Evolutionary conservation across 2,113 vertebrate species (phyloP).

Genomic region (Pantherophis guttatus): DNA sequence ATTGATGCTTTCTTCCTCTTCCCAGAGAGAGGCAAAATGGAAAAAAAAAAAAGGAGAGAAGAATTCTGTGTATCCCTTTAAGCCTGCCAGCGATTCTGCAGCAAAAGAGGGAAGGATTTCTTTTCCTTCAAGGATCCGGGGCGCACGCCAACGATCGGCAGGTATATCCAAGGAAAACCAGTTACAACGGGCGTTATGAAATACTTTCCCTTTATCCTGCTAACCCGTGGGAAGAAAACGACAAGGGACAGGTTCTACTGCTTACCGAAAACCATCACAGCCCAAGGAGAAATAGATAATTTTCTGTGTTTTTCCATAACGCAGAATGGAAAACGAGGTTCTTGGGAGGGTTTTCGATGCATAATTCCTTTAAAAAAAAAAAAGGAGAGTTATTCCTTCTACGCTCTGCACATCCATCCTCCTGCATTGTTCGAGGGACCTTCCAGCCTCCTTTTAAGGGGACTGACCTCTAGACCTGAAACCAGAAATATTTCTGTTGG

Average conservation of each 20-base stretch:
- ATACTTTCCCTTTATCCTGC: neutral
- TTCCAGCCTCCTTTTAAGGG: constrained; percentile 7
- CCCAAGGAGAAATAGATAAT: neutral
- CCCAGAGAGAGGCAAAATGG: neutral
- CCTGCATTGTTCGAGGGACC: neutral
- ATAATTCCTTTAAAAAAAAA: neutral
- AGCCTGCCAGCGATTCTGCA: neutral
- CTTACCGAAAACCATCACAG: neutral
- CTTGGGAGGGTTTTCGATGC: neutral
- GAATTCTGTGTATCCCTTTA: neutral
- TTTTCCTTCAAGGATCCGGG: too few relatives aligned
- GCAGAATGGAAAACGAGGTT: too few relatives aligned
- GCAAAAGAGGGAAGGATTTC: too few relatives aligned
- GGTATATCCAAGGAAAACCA: neutral
- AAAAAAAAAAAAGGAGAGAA: neutral
- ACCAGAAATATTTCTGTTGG: too few relatives aligned
- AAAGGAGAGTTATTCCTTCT: neutral
- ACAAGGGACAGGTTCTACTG: neutral
- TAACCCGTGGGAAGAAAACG: constrained; percentile 2
- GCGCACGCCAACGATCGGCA: neutral
- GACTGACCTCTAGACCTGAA: neutral
- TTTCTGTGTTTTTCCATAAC: neutral
- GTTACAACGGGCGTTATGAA: neutral
- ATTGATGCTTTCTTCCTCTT: neutral
- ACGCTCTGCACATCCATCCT: neutral